Evolutionary conservation across 2,888 invertebrate genomes (phyloP).

Genomic region (Polyommatus icarus): DNA sequence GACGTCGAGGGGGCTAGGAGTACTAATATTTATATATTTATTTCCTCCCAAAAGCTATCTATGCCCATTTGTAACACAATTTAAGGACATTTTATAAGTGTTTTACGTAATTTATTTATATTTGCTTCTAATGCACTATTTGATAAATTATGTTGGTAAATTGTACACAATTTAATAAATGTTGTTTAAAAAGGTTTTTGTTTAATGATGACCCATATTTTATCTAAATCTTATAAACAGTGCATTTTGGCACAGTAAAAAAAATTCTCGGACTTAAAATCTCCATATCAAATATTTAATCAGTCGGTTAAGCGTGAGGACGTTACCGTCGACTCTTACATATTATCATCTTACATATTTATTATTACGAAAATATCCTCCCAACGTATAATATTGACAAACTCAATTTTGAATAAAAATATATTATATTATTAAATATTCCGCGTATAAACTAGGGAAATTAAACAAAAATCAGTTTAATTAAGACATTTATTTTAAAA

Average conservation of each 20-base stretch:
- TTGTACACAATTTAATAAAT: constrained; percentile 77
- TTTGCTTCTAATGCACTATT: constrained; percentile 22
- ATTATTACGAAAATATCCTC: too few species aligned
- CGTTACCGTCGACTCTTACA: too few species aligned
- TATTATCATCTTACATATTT: too few species aligned
- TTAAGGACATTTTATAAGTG: constrained; percentile 15
- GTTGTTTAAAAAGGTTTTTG: constrained; percentile 54
- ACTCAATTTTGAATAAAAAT: neutral
- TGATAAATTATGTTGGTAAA: constrained; percentile 58
- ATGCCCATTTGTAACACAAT: constrained; percentile 15
- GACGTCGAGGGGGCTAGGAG: neutral
- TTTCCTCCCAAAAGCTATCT: neutral
- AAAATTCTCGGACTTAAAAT: neutral
- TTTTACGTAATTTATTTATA: constrained; percentile 29
- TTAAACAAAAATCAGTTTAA: neutral
- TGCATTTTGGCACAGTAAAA: neutral
- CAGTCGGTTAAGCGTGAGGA: too few species aligned
- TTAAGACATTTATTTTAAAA: constrained; percentile 32
- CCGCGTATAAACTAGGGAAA: neutral
- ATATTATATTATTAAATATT: neutral
- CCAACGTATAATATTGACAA: too few species aligned
- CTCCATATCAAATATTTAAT: too few species aligned
- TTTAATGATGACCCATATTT: constrained; percentile 30
- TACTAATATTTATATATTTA: neutral
- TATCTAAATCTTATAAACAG: neutral